Conservation (phyloP, 2,797 vertebrate species). For the Premnoplex brunnescens region DNA sequence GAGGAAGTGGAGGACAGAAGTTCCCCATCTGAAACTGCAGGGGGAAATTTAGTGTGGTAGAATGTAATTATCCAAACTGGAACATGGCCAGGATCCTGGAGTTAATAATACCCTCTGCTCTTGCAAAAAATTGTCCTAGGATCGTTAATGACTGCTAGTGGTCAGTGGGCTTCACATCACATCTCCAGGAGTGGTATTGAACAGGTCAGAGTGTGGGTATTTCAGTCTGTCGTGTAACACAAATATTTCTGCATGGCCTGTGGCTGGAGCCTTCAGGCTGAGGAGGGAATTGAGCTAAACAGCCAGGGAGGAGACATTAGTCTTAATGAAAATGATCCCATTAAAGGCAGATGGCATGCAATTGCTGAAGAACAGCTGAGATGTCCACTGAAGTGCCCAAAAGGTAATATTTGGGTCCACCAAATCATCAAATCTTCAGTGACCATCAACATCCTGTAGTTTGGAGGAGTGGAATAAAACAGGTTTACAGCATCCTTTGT, state of each 20-base stretch:
- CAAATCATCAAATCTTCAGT: neutral
- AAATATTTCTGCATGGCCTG: neutral
- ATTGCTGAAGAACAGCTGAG: neutral
- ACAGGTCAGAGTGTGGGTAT: neutral
- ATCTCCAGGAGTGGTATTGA: constrained; percentile 17
- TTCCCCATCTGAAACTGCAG: constrained; percentile 64
- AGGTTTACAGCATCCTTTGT: neutral
- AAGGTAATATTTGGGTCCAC: neutral
- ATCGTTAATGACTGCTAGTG: constrained; percentile 70
- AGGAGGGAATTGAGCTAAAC: neutral
- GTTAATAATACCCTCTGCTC: constrained; percentile 72
- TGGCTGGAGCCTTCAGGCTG: constrained; percentile 3
- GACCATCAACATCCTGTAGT: neutral
- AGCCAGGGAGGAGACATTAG: neutral
- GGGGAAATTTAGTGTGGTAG: constrained; percentile 69
- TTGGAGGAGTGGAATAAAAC: neutral
- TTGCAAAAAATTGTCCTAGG: constrained; percentile 70
- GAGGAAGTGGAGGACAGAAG: constrained; percentile 59
- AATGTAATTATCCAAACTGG: constrained; percentile 80
- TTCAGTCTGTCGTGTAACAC: neutral
- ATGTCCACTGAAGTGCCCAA: neutral
- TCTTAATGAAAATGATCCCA: constrained; percentile 28
- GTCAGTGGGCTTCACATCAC: constrained; percentile 63
- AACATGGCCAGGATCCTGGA: constrained; percentile 68
- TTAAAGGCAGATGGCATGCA: neutral